Base-by-base conservation (phyloP, 1,140 invertebrate genomes). In the Ceratitis capitata region DNA sequence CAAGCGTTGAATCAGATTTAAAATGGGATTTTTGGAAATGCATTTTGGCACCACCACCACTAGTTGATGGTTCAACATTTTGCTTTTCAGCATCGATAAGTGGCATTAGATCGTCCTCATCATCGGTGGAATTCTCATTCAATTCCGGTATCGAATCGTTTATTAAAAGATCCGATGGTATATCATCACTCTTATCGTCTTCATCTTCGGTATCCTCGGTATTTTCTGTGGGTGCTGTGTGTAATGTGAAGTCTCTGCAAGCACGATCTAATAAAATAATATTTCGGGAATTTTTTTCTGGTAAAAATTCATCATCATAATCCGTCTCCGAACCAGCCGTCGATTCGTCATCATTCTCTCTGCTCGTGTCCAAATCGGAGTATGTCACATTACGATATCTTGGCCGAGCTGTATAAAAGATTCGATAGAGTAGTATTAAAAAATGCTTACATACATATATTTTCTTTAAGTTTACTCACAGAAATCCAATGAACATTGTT, bases 91-190 rank as follows among this genome's bases (percentile, higher is more conserved):
- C 29, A 29, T 64, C 85, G 1, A 87, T 64, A 2, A 89, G 51
- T 1, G 88, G 90, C 7, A 89, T 86, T 39, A 91, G 58, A 32
- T 91, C 90, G 82, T 91, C 90, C 29, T 87, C 86, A 6, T 91
- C 90, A 82, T 90, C 89, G 19, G 90, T 89, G 10, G 90, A 92
- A 74, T 90, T 87, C 84, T 92, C 91, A 87, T 92, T 89, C 19
- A 92, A 90, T 85, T 92, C 91, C 19, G 91, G 91, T 88, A 92
- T 90, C 1, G 87, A 86, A 84, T 92, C 91, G 26, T 89, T 89
- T 86, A 92, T 92, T 14, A 92, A 85, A 51, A 92, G 85, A 53
- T 92, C 91, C 1, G 89, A 89, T 64, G 91, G 91, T 85, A 92
- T 89, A 45, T 92, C 91, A 85, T 92, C 91, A 85, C 89, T 91